These are phyloP conservation scores for Clanis bilineata DNA, from an alignment of 2,888 invertebrate genomes.

Conservation along the genomic window DNA sequence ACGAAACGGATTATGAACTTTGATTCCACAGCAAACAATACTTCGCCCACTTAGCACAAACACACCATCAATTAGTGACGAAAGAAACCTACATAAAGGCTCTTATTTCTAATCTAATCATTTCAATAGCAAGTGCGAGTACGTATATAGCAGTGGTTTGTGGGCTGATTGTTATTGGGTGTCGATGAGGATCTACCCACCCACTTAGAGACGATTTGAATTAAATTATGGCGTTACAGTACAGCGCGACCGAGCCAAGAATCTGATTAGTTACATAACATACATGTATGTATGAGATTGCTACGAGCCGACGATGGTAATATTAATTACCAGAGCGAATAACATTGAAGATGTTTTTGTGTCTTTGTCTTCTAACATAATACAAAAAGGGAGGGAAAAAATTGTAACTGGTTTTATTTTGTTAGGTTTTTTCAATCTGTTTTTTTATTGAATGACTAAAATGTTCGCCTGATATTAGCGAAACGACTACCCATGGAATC, in stretches of 20 bases:
- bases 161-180: slow-evolving; percentile 54
- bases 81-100: slow-evolving; percentile 9
- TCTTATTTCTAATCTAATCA: slow-evolving; percentile 23
- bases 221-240: slow-evolving; percentile 46
- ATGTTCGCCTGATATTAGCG: no score
- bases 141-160: slow-evolving; percentile 33
- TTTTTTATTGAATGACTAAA: no score
- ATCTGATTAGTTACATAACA: slow-evolving; percentile 16
- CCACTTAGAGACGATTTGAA: slow-evolving; percentile 53
- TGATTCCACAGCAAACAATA: neutral
- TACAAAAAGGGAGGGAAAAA: neutral
- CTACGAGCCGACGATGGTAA: neutral
- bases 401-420: no score
- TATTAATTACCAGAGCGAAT: neutral
- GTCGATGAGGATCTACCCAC: slow-evolving; percentile 51
- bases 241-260: slow-evolving; percentile 19
- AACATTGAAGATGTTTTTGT: neutral
- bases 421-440: no score
- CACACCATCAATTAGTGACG: neutral
- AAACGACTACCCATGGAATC: no score
- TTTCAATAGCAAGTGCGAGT: slow-evolving; percentile 24
- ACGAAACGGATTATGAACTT: neutral
- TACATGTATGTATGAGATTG: slow-evolving; percentile 12
- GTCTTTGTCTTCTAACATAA: neutral
- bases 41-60: slow-evolving; percentile 15